A percentile compares a stretch with the other conserved stretches of the same genome.
phyloP scores from a whole-genome alignment of 2,113 vertebrate species.

The Ivindomyrus marchei region DNA sequence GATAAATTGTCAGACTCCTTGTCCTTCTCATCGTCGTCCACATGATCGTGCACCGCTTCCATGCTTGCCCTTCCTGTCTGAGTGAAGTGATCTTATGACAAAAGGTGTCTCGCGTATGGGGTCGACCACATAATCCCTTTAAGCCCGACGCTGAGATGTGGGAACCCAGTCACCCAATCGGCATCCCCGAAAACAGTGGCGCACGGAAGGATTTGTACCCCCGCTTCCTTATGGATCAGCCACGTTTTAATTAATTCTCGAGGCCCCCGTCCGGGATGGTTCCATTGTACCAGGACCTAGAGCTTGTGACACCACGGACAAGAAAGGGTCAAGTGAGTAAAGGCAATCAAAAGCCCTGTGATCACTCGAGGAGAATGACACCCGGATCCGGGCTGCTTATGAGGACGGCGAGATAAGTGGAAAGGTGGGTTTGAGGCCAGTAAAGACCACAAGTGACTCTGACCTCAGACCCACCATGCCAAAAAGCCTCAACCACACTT shows the following conservation, averaged over 20 bases:
- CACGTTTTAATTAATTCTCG: constrained; percentile 11
- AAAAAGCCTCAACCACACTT: background rate
- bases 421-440: background rate
- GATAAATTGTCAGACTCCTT: background rate
- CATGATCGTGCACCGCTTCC: background rate
- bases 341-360: background rate
- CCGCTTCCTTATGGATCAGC: constrained; percentile 10
- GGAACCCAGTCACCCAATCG: background rate
- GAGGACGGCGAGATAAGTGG: background rate
- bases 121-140: constrained; percentile 15
- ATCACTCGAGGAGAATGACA: background rate
- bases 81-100: constrained; percentile 6
- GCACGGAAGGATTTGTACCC: background rate
- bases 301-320: background rate
- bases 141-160: constrained; percentile 9
- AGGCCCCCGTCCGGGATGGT: background rate
- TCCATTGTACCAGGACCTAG: background rate
- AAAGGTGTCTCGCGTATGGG: background rate
- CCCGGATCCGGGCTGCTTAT: background rate
- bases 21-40: background rate
- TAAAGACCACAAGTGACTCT: background rate
- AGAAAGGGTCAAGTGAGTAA: background rate
- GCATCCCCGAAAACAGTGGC: background rate
- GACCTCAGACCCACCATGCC: background rate
- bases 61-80: background rate